Evolutionary conservation across 2,888 invertebrate species (phyloP), one percentile per base, ranked within the genome.

Genomic region (Dynastes tityus): DNA sequence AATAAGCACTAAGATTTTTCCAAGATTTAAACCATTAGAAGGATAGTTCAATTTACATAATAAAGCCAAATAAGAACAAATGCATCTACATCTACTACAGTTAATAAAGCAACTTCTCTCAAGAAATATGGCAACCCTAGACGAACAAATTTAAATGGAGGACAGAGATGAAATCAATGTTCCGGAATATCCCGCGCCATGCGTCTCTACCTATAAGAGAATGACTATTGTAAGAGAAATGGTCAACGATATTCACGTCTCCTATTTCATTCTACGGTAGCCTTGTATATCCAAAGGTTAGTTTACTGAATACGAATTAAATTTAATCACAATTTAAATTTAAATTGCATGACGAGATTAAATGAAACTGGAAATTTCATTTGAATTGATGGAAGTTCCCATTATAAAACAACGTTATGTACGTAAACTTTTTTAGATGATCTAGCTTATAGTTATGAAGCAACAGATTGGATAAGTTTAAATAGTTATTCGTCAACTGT

Each of bases 321-420:
- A 68, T 51, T 27, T 68, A 49, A 51, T 68, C 68, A 27, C 27
- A 51, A 51, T 51, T 68, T 27, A 68, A 51, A 68, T 68, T 68
- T 27, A 68, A 68, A 27, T 49, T 27, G 16, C 27, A 22, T 11
- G 13, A 16, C 27, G 49, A 27, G 51, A 68, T 68, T 68, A 68
- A 68, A 68, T 68, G 22, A 68, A 68, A 49, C n/a, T 68, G 27
- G 49, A 68, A 51, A 68, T 68, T 68, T 51, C 45, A 68, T 68
- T 68, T 22, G 22, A 27, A n/a, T 49, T 68, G 68, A 51, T 27
- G 49, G 49, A 49, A 51, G 9, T 51, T 22, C 2, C 40, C n/a
- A 55, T 55, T 55, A 55, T 6, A 55, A 22, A 5, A 55, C n/a
- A n/a, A 11, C 11, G 40, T 8, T 37, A 65, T 9, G 40, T 65